Conservation (phyloP, 2,888 invertebrate genomes). For the Esperia sulphurella region DNA sequence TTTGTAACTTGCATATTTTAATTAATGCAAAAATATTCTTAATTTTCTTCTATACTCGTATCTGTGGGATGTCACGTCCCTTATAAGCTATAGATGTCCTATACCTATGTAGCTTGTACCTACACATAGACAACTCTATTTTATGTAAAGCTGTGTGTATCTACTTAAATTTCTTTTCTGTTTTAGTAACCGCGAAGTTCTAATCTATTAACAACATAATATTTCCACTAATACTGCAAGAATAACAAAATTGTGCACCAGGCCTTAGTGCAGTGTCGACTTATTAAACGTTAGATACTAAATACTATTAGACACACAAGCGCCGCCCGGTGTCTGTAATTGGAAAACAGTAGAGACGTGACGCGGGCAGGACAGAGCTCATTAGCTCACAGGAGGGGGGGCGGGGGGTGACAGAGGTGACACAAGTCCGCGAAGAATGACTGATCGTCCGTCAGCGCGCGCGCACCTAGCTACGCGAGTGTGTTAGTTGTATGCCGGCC, state of each 20-base stretch:
- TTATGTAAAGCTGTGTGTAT: too few species aligned
- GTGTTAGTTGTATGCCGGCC: constrained; percentile 60
- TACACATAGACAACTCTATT: too few species aligned
- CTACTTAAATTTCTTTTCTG: too few species aligned
- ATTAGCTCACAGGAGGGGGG: constrained; percentile 44
- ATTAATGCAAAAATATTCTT: too few species aligned
- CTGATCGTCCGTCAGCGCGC: constrained; percentile 68
- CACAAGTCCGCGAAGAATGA: constrained; percentile 63
- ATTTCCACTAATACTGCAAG: too few species aligned
- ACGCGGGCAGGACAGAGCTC: constrained; percentile 58
- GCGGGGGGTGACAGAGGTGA: constrained; percentile 34
- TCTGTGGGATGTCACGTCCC: too few species aligned
- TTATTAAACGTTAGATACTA: constrained; percentile 1
- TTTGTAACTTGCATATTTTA: too few species aligned
- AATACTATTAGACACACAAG: constrained; percentile 1
- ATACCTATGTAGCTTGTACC: too few species aligned
- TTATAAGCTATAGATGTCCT: too few species aligned
- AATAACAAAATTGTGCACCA: background rate
- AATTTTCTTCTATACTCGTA: too few species aligned
- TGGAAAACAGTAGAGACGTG: constrained; percentile 28
- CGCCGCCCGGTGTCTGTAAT: constrained; percentile 16
- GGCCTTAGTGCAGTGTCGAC: background rate
- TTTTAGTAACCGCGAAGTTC: too few species aligned
- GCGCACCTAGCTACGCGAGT: constrained; percentile 52
- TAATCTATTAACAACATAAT: too few species aligned